Percentiles rank a stretch among this genome's conserved stretches.
These are phyloP conservation scores for Fragum sueziense DNA, from an alignment of 2,888 invertebrate species.

Conservation along the genomic window DNA sequence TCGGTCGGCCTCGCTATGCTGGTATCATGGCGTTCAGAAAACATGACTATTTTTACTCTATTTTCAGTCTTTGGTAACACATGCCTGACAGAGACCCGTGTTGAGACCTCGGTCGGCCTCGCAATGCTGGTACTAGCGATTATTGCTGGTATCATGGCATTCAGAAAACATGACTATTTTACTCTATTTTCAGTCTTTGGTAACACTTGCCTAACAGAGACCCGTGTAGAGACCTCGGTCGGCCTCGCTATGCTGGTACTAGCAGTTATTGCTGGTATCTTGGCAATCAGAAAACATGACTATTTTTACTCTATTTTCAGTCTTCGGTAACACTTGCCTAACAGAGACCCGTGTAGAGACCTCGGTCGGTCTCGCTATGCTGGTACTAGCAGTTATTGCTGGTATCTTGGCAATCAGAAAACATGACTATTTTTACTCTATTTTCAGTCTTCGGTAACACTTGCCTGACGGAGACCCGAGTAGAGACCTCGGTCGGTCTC, in stretches of 20 bases:
- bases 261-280: constrained; percentile 36
- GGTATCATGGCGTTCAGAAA: constrained; percentile 33
- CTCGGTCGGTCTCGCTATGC: constrained; percentile 21
- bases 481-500: constrained; percentile 32
- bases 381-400: constrained; percentile 34
- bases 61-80: constrained; percentile 41
- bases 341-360: constrained; percentile 45
- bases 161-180: constrained; percentile 17
- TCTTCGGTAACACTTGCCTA: constrained; percentile 44
- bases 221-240: constrained; percentile 35
- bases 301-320: constrained; percentile 12
- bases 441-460: constrained; percentile 43
- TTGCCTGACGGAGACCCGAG: constrained; percentile 43
- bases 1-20: constrained; percentile 25
- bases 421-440: not conserved
- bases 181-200: no score
- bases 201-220: constrained; percentile 8
- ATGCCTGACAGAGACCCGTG: constrained; percentile 41
- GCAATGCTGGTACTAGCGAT: constrained; percentile 31
- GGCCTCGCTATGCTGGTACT: constrained; percentile 27
- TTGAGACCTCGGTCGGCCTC: constrained; percentile 32
- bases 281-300: constrained; percentile 27
- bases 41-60: not conserved
- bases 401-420: constrained; percentile 35
- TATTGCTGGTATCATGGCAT: constrained; percentile 26